phyloP scores from a whole-genome alignment of 2,888 invertebrate genomes.

The Melanostoma scalare region DNA sequence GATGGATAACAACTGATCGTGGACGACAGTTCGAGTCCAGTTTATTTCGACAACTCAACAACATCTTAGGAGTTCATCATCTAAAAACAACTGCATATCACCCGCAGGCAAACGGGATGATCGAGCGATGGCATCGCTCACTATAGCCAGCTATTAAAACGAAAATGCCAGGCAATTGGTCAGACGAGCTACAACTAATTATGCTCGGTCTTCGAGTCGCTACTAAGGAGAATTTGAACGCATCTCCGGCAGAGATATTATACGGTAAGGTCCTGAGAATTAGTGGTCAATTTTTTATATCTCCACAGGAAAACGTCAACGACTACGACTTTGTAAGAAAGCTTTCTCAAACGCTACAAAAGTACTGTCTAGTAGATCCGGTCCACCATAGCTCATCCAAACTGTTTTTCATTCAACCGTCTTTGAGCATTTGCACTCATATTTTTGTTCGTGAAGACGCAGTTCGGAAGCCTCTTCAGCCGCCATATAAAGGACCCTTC shows the following conservation, averaged over 20 bases:
- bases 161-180: constrained; percentile 74
- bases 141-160: constrained; percentile 76
- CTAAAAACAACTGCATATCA: constrained; percentile 77
- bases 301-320: constrained; percentile 19
- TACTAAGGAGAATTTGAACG: constrained; percentile 75
- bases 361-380: constrained; percentile 30
- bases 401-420: constrained; percentile 37
- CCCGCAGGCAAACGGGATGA: constrained; percentile 79
- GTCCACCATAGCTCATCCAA: too few relatives aligned
- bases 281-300: constrained; percentile 46
- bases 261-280: constrained; percentile 75
- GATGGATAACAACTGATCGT: constrained; percentile 1
- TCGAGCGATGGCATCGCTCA: constrained; percentile 80
- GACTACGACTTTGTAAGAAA: constrained; percentile 38
- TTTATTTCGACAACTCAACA: constrained; percentile 60
- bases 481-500: too few relatives aligned
- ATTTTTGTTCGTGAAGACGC: constrained; percentile 50
- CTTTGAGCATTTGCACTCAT: constrained; percentile 18
- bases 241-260: constrained; percentile 76
- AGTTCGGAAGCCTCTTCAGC: constrained; percentile 32
- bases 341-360: constrained; percentile 22
- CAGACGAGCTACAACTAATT: constrained; percentile 77
- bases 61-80: constrained; percentile 75
- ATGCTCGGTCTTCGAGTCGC: constrained; percentile 77
- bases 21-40: constrained; percentile 1